Conservation (phyloP, 2,113 vertebrate genomes). For the Brienomyrus brachyistius region DNA sequence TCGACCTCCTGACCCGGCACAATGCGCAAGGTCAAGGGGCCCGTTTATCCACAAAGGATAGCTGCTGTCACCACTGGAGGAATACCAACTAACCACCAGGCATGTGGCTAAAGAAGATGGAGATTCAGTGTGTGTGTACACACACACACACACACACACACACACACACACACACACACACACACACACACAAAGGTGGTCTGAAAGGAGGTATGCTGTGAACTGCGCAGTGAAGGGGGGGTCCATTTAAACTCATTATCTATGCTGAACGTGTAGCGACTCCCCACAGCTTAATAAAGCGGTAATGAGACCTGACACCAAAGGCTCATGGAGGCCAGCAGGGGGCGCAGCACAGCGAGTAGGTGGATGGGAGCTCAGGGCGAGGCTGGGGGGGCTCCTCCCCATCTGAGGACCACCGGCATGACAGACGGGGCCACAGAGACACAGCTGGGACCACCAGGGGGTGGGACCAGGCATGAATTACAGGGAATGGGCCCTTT, state of each 20-base stretch:
- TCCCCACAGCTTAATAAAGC: background rate
- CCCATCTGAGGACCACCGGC: background rate
- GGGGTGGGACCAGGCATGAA: constrained; percentile 49
- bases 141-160: background rate
- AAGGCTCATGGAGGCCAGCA: background rate
- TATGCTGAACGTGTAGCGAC: background rate
- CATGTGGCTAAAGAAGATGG: background rate
- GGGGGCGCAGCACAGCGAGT: background rate
- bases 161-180: background rate
- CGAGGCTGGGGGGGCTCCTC: background rate
- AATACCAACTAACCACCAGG: background rate
- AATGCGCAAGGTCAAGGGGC: constrained; percentile 50
- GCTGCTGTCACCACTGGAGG: background rate
- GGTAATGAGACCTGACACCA: background rate
- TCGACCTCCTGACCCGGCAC: constrained; percentile 47
- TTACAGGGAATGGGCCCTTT: constrained; percentile 64
- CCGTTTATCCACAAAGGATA: constrained; percentile 12
- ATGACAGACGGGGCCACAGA: background rate
- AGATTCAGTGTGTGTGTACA: background rate
- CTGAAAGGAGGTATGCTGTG: background rate
- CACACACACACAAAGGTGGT: background rate
- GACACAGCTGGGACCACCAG: constrained; percentile 39
- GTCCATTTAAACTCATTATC: background rate
- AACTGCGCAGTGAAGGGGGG: background rate
- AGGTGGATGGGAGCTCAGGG: background rate